Evolutionary conservation across 2,888 invertebrate species (phyloP), one percentile per base, ranked within the genome.

Genomic region (Dexiosoma caninum): DNA sequence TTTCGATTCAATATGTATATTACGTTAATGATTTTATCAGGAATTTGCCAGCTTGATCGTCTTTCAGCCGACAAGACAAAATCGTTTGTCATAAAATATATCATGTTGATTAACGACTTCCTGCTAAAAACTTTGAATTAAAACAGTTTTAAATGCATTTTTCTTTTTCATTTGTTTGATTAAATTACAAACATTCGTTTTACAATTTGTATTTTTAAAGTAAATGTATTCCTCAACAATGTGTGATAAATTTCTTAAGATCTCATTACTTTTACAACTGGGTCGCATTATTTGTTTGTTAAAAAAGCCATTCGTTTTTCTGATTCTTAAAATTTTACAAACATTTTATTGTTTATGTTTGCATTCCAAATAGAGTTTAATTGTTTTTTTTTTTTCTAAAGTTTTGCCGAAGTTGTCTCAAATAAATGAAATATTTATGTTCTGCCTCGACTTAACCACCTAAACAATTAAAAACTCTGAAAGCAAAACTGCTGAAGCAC

Each of bases 281-380:
- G 51, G 62, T 72, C 62, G 42, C 16, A 71, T 51, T 60, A 53
- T 72, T 72, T 62, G 16, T n/a, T 53, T 53, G 19, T 42, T 62
- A n/a, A 42, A 70, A 27, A n/a, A 8, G 46, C 35, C 40, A 51
- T 32, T 35, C 21, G 44, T 40, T 21, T 49, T 40, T 30, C 21
- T 35, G 9, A 23, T 12, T 42, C 14, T 55, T 16, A 32, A 57
- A 44, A 19, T 51, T 42, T 42, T 74, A 59, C 75, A 75, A 76
- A 80, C 75, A 76, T 71, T 46, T 80, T 59, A 71, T 53, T 80
- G 80, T 67, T 80, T 71, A 80, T 53, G 53, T 71, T 75, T 80
- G 80, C 80, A 71, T 76, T 80, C 49, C 42, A 27, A 66, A 27
- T 67, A 44, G 21, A 12, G 55, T 53, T 60, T 32, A 27, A 27